A percentile compares a stretch with the other conserved stretches of the same genome.
phyloP scores from a whole-genome alignment of 1,140 invertebrate species.

The Polypedilum vanderplanki region DNA sequence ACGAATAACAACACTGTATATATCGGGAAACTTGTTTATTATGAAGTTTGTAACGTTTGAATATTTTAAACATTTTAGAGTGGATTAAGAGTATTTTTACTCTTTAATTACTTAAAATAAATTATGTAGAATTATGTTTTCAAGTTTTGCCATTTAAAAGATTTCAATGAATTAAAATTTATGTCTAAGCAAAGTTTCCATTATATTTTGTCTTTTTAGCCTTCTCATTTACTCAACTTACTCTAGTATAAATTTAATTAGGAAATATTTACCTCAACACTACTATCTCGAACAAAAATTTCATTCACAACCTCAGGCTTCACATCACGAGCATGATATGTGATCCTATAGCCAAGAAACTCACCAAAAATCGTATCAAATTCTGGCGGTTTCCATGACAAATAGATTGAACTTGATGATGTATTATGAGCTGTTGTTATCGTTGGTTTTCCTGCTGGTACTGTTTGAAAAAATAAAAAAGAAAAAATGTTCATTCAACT shows the following conservation, averaged over 20 bases:
- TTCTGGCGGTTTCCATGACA: conserved; percentile 63
- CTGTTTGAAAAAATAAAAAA: conserved; percentile 42
- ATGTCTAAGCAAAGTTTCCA: too few species aligned
- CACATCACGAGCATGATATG: conserved; percentile 56
- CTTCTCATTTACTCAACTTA: too few species aligned
- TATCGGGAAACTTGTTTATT: too few species aligned
- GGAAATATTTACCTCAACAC: conserved; percentile 51
- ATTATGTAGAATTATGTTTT: too few species aligned
- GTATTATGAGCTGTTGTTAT: conserved; percentile 65
- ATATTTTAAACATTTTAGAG: too few species aligned
- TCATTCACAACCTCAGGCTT: conserved; percentile 53
- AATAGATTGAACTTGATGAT: conserved; percentile 59
- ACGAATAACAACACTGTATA: too few species aligned
- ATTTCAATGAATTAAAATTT: too few species aligned
- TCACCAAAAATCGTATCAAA: conserved; percentile 66
- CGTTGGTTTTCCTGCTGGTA: conserved; percentile 62
- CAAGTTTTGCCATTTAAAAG: too few species aligned
- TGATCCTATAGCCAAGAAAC: conserved; percentile 67
- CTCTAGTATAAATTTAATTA: not conserved
- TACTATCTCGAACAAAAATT: conserved; percentile 60
- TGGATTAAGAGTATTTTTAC: too few species aligned
- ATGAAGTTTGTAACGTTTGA: too few species aligned
- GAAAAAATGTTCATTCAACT: not conserved
- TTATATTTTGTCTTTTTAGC: too few species aligned
- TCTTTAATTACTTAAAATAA: too few species aligned